Base-by-base conservation (phyloP, 1,140 invertebrate species). In the Caligus rogercresseyi region DNA sequence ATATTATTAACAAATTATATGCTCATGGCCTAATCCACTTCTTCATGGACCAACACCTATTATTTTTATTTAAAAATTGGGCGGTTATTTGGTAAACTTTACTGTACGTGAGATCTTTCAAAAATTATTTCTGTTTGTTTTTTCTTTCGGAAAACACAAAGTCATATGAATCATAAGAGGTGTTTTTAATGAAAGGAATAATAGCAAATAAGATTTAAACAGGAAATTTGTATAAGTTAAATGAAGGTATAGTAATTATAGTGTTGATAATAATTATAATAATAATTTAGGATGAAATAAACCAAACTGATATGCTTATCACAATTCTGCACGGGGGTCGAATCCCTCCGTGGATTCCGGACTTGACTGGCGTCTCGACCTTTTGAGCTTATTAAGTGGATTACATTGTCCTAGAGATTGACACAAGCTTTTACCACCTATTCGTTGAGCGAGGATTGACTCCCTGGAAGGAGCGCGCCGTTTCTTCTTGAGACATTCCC, bases 401-500 rank as follows among this genome's bases (percentile, higher is more conserved):
- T n/a, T n/a, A 43, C 31, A 43, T 43, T 43, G 31, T 43, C 31
- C 31, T 43, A 43, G n/a, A 43, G n/a, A 11, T 43, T 43, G 7
- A 43, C 31, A 43, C 7, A 43, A 43, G 31, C n/a, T 43, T n/a
- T 43, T 43, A 43, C 31, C 7, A 43, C 31, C 31, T 43, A 43
- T 43, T 43, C 31, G 31, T 43, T 43, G 31, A 43, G 31, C 31
- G n/a, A 43, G 31, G 31, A 43, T 43, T 7, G n/a, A 43, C 31
- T 43, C 31, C 31, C n/a, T 43, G 7, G n/a, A 43, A 43, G 31
- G 31, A 43, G 31, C 31, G 31, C n/a, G 57, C 57, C 13, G 57
- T 60, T n/a, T 60, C 57, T 19, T 60, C 57, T 21, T 21, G 24
- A 18, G 57, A 31, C 21, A 31, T 60, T 25, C 57, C 57, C n/a